Base-by-base conservation (phyloP, 2,113 vertebrate species). In the Clupea harengus region DNA sequence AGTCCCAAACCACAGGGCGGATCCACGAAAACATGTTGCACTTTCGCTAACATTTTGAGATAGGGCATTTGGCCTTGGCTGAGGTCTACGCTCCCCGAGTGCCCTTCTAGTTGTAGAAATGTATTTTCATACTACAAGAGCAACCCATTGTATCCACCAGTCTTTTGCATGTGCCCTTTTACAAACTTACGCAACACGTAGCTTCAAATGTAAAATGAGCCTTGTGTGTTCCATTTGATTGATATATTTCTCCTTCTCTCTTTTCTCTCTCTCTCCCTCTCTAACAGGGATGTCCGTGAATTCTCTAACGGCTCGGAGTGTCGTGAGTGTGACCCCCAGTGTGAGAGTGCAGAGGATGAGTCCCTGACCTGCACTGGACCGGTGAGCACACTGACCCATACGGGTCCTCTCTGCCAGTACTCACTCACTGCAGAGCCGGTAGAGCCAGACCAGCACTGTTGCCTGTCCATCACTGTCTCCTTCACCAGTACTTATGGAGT, bases 221-320 rank as follows among this genome's bases (percentile, higher is more conserved):
- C 1, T 64, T 32, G 25, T 32, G 11, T 13, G 10, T 13, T 2
- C n/a, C n/a, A 72, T 72, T 25, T 72, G 9, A 72, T 72, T 25
- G 28, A 7, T 64, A 22, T 64, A 20, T 5, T 6, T 67, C 46
- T 86, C 87, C 32, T 81, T 47, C 11, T 46, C 5, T 81, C 13
- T 86, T 11, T n/a, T 85, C 52, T 87, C 78, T 86, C 87, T 80
- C 54, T 81, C 82, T 82, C 72, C 84, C 64, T 87, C 78, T 93
- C 93, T 88, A 88, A 50, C 93, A 99, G 98, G 92, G 98, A 99
- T 83, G 95, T 96, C 45, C 96, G 98, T 13, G 98, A 99, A 84
- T 99, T 98, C 90, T 95, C 96, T 10, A 99, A 99, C 0, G 96
- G 96, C 3, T 98, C 98, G 0, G 92, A 97, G 84, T 99, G 98